phyloP scores from a whole-genome alignment of 2,113 vertebrate genomes.

The Puntigrus tetrazona region DNA sequence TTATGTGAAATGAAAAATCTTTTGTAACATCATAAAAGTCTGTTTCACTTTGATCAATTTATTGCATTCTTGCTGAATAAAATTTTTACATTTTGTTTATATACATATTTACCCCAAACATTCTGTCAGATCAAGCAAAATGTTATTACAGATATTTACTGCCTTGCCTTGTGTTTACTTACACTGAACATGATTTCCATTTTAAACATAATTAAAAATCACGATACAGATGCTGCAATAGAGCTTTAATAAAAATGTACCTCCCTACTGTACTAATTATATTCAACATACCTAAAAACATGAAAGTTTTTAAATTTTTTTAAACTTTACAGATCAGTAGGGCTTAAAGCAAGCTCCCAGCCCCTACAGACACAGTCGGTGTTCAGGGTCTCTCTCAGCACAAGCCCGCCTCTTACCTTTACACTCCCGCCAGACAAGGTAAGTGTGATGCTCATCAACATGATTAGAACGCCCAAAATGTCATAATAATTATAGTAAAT shows the following conservation, averaged over 20 bases:
- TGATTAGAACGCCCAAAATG: not conserved
- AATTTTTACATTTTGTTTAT: not conserved
- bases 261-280: not conserved
- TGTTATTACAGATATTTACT: not conserved
- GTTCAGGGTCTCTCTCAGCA: conserved; percentile 62
- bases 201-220: not conserved
- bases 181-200: not conserved
- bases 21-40: not conserved
- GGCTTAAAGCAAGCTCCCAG: conserved; percentile 58
- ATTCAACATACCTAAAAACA: not conserved
- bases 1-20: not conserved
- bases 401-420: conserved; percentile 61
- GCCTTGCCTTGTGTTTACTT: not conserved
- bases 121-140: not conserved
- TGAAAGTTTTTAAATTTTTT: not conserved
- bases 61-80: not conserved
- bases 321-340: conserved; percentile 67
- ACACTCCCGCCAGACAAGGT: conserved; percentile 72
- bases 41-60: not conserved
- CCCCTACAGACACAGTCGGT: conserved; percentile 61
- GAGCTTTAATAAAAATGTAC: not conserved
- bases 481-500: not conserved
- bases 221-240: not conserved
- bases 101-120: not conserved
- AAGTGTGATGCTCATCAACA: not conserved